These are phyloP conservation scores for Ruditapes philippinarum DNA, from an alignment of 1,140 invertebrate species.

Conservation along the genomic window DNA sequence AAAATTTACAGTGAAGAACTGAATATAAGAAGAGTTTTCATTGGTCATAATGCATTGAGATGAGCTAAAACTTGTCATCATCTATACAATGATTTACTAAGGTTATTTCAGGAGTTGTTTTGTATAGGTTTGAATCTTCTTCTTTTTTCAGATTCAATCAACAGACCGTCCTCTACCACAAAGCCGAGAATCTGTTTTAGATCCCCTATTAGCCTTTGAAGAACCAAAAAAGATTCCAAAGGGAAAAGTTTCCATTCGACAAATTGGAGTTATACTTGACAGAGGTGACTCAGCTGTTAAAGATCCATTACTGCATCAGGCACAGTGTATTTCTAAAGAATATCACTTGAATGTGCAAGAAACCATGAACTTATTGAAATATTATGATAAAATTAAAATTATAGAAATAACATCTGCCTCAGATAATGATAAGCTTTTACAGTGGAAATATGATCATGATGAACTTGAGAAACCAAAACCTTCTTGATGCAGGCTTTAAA, in stretches of 20 bases:
- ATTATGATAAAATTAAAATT: slow-evolving; percentile 50
- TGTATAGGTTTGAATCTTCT: too few species aligned
- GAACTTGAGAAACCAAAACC: not conserved
- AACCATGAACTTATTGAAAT: slow-evolving; percentile 46
- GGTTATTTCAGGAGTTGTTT: too few species aligned
- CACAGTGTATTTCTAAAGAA: slow-evolving; percentile 54
- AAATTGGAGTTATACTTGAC: slow-evolving; percentile 27
- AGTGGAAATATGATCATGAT: not conserved
- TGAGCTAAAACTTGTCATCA: too few species aligned
- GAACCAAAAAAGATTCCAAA: slow-evolving; percentile 41
- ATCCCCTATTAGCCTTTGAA: slow-evolving; percentile 37
- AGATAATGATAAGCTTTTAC: not conserved
- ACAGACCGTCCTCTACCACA: slow-evolving; percentile 26
- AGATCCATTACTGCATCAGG: not conserved
- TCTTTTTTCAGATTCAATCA: slow-evolving; percentile 52
- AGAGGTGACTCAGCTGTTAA: not conserved
- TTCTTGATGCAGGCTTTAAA: not conserved
- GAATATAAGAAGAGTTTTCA: too few species aligned
- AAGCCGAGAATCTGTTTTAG: slow-evolving; percentile 3
- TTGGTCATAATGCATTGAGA: too few species aligned
- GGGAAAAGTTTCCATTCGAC: slow-evolving; percentile 43
- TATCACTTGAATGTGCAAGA: slow-evolving; percentile 46
- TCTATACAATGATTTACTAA: too few species aligned
- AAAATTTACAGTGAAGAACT: too few species aligned
- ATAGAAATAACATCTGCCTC: not conserved